Percentiles rank a stretch among this genome's conserved stretches.
Evolutionary conservation across 2,888 invertebrate genomes (phyloP).

Genomic region (Rhimphoctona megacephalus): DNA sequence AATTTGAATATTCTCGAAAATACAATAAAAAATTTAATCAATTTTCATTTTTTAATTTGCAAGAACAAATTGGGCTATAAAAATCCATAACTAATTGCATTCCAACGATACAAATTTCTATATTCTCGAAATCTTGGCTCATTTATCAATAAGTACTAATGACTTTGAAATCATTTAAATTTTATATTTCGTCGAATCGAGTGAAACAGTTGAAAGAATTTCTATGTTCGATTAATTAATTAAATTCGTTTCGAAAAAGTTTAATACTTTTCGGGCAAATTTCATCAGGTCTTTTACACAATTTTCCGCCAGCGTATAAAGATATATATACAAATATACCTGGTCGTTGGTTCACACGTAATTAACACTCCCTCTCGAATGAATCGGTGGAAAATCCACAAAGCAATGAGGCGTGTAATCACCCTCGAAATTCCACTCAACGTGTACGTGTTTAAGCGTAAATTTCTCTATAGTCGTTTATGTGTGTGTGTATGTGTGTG

Average conservation of each 20-base stretch:
- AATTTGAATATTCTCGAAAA: background rate
- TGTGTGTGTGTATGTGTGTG: constrained; percentile 10
- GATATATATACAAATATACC: background rate
- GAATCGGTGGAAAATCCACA: constrained; percentile 59
- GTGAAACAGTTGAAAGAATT: background rate
- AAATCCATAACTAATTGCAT: background rate
- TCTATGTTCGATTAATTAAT: background rate
- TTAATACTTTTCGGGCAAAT: constrained; percentile 48
- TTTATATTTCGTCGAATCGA: background rate
- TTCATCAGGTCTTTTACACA: constrained; percentile 25
- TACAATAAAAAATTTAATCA: background rate
- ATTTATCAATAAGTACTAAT: background rate
- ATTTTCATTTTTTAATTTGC: background rate
- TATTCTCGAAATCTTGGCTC: background rate
- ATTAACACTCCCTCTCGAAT: constrained; percentile 59
- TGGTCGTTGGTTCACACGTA: constrained; percentile 29
- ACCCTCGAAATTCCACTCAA: constrained; percentile 45
- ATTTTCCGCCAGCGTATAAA: constrained; percentile 10
- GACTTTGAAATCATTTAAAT: background rate
- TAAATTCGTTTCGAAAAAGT: background rate
- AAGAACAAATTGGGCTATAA: background rate
- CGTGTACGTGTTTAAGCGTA: constrained; percentile 3
- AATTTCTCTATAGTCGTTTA: background rate
- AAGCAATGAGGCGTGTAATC: constrained; percentile 64
- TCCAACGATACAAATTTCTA: background rate